Evolutionary conservation across 2,113 vertebrate genomes (phyloP).

Genomic region (Morone chrysops): DNA sequence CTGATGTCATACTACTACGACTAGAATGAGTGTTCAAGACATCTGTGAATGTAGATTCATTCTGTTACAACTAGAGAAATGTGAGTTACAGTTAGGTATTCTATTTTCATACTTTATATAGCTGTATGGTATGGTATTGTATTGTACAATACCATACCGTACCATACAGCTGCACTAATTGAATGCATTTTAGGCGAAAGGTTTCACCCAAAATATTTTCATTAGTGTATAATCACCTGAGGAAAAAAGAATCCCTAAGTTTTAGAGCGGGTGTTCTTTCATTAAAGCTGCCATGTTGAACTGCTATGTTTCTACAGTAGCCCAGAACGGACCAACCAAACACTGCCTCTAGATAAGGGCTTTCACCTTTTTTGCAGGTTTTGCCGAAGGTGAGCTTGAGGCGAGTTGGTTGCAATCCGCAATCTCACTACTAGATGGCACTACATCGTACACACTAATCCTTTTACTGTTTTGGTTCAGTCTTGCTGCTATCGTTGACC

Average conservation of each 20-base stretch:
- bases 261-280: too few species aligned
- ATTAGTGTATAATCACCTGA: too few species aligned
- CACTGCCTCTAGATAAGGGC: not conserved
- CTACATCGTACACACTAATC: too few species aligned
- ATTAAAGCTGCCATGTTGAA: too few species aligned
- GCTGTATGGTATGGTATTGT: not conserved
- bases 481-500: not conserved
- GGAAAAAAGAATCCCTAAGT: too few species aligned
- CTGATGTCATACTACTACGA: not conserved
- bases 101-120: not conserved
- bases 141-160: not conserved
- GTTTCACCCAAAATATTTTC: too few species aligned
- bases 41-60: not conserved
- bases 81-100: not conserved
- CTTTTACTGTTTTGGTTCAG: not conserved
- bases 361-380: not conserved
- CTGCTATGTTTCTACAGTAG: too few species aligned
- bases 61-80: constrained; percentile 1
- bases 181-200: not conserved
- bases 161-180: not conserved
- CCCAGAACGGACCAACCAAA: too few species aligned
- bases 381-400: not conserved
- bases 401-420: too few species aligned
- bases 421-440: too few species aligned
- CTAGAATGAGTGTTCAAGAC: not conserved